Base-by-base conservation (phyloP, 2,797 vertebrate genomes). In the Alcedo atthis region DNA sequence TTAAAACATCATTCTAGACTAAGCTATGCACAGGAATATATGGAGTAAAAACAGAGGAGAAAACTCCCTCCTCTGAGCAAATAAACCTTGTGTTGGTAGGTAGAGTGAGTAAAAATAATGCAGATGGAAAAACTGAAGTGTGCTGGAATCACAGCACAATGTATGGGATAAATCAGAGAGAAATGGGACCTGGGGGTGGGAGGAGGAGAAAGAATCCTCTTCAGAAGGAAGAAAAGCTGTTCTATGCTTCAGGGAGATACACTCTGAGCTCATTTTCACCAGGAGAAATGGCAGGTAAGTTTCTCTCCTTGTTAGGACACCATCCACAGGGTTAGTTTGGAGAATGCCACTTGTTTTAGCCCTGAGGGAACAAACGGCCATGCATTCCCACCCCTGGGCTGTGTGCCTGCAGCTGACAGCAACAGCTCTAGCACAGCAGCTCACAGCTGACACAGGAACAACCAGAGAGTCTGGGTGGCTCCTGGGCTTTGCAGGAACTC, bases 261-360 rank as follows among this genome's bases (percentile, higher is more conserved):
- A 80, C 28, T 66, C 58, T 4, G 7, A 93, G 84, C 28, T 73
- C 18, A 8, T 33, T 85, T 69, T 46, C 71, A 68, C 30, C 70
- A 43, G 35, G 26, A 81, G 26, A 59, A 89, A 22, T 51, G 33
- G 46, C 42, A 80, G 0, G 2, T 32, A 64, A 64, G 15, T 77
- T 73, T 77, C 77, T 68, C 75, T 71, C 12, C 32, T 88, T n/a
- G 24, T 43, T 80, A 40, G 35, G 43, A 61, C 28, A 89, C 10
- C 74, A 58, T 32, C 70, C 78, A 64, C 7, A 77, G 20, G 40
- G 81, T 73, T 77, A 53, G 61, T 88, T 85, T 84, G 35, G 40
- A 12, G 40, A 90, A 86, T 70, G 86, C 46, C 30, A 80, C 42
- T 93, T 92, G 63, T 6, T 94, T 88, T 91, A 81, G 64, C 64